Base-by-base conservation (phyloP, 1,140 invertebrate species). In the Neodiprion pinetum region DNA sequence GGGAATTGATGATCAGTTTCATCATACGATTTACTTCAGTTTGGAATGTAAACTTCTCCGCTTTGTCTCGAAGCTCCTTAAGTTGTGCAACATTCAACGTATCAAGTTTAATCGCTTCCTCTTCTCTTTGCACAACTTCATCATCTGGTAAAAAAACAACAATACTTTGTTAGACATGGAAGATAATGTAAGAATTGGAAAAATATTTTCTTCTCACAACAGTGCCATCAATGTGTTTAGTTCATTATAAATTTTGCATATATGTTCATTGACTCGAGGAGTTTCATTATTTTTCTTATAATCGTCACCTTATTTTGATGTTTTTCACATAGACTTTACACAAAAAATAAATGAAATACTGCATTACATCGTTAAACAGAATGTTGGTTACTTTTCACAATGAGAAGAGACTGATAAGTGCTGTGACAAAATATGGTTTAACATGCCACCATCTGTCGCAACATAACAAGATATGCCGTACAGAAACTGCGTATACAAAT, bases 1-100 rank as follows among this genome's bases (percentile, higher is more conserved):
- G 90, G 0, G 98, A 99, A 89, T 99, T 99, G 83, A 99, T 99
- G 85, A 99, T 99, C 21, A 99, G 91, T 89, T 99, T 99, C 98
- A 99, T 99, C 97, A 99, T 99, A 48, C 98, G 95, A 90, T 98
- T 98, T 10, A 99, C 97, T 89, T 99, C 97, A 1, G 97, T 96
- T 88, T 98, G 97, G 90, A 99, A 99, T 28, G 92, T 92, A 87
- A 95, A 96, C 86, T 98, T 99, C 83, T 99, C 96, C 0, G 97
- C 93, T 85, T 95, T 95, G 23, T 98, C 96, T 69, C 95, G 89
- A 9, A 99, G 84, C 89, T 99, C 96, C 80, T 97, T 97, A 80
- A 99, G 90, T 88, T 99, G 96, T 49, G 97, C 95, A 0, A 97
- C 96, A 90, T 95, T 99, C 72, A 99, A 89, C 5, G 95, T 97